Base-by-base conservation (phyloP, 2,113 vertebrate species). In the Brachyhypopomus occidentalis region DNA sequence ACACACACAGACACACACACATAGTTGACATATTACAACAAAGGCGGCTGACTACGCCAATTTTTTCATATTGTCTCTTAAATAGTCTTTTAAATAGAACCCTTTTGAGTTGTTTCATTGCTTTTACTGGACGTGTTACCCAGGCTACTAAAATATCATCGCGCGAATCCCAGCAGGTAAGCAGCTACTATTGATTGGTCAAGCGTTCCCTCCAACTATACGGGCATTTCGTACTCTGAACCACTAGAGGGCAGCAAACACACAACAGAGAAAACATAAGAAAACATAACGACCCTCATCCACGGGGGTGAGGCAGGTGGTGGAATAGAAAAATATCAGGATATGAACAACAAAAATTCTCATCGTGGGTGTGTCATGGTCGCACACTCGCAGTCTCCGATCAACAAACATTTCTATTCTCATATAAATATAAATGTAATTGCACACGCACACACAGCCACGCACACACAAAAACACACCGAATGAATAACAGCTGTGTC, bases 401-500 rank as follows among this genome's bases (percentile, higher is more conserved):
- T 67, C 41, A 34, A 72, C 72, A 64, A 30, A n/a, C 67, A 78
- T n/a, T 58, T 22, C 45, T 52, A 14, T 52, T 14, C 45, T 52
- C 45, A 14, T 52, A 52, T 59, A 75, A 16, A 34, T 38, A 52
- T 59, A 72, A 16, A 34, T 38, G 16, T 8, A 77, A 74, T 45
- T 19, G 69, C 67, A 75, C 56, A 72, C 71, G 3, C 67, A 48
- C 34, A 75, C 30, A 59, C 52, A 66, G 60, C 74, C 69, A 74
- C 19, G 52, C 36, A 41, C 38, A 80, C 75, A 87, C 82, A 83
- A 85, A 30, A 9, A 85, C 72, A 80, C 77, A 75, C 66, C 82
- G 77, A 87, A 67, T 87, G 88, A 89, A 83, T 89, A 89, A 89
- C 93, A 94, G 92, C 90, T 93, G 91, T 87, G 89, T 87, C 90